These are phyloP conservation scores for Xiphias gladius DNA, from an alignment of 2,113 vertebrate species.

Conservation along the genomic window DNA sequence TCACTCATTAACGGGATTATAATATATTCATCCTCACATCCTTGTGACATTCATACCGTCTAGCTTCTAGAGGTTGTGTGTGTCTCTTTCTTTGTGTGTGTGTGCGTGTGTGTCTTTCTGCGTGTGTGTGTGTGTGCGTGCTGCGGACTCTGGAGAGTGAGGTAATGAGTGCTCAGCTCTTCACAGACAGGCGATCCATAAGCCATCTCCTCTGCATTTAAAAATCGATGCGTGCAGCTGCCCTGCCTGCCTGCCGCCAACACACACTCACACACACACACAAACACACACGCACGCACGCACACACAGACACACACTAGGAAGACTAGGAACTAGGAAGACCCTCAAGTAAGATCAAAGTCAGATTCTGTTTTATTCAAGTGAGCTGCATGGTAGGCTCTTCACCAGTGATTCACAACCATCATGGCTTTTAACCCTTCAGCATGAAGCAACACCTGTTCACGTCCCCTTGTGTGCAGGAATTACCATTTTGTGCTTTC, in stretches of 20 bases:
- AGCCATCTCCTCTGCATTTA: constrained; percentile 84
- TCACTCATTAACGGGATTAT: constrained; percentile 65
- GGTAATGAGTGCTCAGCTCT: constrained; percentile 78
- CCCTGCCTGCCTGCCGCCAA: constrained; percentile 39
- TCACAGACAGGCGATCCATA: constrained; percentile 74
- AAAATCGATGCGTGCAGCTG: constrained; percentile 82
- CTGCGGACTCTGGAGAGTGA: constrained; percentile 58
- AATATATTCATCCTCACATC: constrained; percentile 58
- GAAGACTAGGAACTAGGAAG: neutral
- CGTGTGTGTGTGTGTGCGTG: neutral
- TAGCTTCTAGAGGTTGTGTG: constrained; percentile 17
- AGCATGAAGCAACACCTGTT: neutral
- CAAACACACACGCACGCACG: constrained; percentile 33
- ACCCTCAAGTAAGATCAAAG: constrained; percentile 1
- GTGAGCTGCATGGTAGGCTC: neutral
- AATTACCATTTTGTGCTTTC: neutral
- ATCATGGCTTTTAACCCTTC: neutral
- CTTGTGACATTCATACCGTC: constrained; percentile 7
- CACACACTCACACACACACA: constrained; percentile 38
- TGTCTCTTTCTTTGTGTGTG: constrained; percentile 1
- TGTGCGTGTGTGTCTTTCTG: constrained; percentile 29
- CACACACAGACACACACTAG: constrained; percentile 33
- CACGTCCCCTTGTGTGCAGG: no score
- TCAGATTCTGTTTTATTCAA: neutral
- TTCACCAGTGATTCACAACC: neutral